Evolutionary conservation across 2,888 invertebrate species (phyloP), one percentile per base, ranked within the genome.

Genomic region (Abrostola triplasia): DNA sequence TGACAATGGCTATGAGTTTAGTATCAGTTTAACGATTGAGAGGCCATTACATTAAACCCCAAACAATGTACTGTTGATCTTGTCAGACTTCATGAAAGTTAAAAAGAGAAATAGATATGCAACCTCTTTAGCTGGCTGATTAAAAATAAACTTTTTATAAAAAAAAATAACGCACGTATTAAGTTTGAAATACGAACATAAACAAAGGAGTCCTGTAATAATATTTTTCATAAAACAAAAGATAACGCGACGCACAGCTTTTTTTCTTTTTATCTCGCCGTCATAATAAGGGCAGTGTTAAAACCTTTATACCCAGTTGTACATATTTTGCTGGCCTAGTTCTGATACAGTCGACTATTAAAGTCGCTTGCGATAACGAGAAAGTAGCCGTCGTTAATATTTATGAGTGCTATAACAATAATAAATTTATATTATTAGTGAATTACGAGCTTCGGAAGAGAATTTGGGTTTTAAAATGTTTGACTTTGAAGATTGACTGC

Each of bases 251-350:
- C 35, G 44, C 38, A 12, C 11, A 47, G 37, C 40, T 10, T 40
- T 50, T 48, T 36, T 48, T 50, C 8, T 56, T 48, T 47, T 57
- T 51, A 40, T 42, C 37, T 6, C 63, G 64, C 49, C 47, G 49
- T 44, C 36, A 53, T 58, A 63, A 61, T 67, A 56, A 60, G 49
- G 51, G 36, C 59, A 61, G 41, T 12, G 66, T 59, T 57, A 10
- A 68, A 69, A 64, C 59, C 59, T 70, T 51, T 64, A 71, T 51
- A 58, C 64, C 44, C 62, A 67, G 57, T 64, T 57, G 58, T 69
- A 74, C 66, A 83, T 81, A 85, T 84, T 83, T 83, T 84, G 76
- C 83, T 83, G 87, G 67, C 86, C 87, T 77, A 84, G 70, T 86
- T 88, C 77, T 85, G 80, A 82, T 87, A 84, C 67, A 72, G 63